Base-by-base conservation (phyloP, 2,888 invertebrate genomes). In the Chaetogeoica ovagalla region DNA sequence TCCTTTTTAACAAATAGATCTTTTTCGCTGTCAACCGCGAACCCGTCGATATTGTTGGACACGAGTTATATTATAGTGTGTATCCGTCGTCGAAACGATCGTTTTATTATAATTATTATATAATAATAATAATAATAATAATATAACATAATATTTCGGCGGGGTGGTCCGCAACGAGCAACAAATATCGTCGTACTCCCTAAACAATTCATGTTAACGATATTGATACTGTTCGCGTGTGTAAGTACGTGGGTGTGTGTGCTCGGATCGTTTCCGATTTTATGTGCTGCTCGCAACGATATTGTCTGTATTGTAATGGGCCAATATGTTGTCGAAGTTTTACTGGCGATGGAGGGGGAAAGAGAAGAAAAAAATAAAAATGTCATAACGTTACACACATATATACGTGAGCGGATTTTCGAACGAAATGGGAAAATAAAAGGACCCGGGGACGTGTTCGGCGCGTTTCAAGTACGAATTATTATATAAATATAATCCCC, bases 161-260 rank as follows among this genome's bases (percentile, higher is more conserved):
- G 17, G 30, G 30, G 30, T 30, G 30, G 30, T 30, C 30, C 30
- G 30, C 30, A 30, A 30, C 30, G 13, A 43, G 43, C 43, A 11
- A 43, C 43, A 43, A 43, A 43, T 43, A 43, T 43, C 43, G 43
- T 43, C 43, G 7, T 11, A 8, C 11, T 7, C 43, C 43, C 59
- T 71, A 60, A 71, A 71, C 60, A 59, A 71, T 71, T 60, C 71
- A 43, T 60, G 71, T 60, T 72, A 43, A 72, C 71, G 43, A 60
- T 72, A 60, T 72, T 23, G 59, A 60, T 23, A 72, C 71, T 43
- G 11, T 43, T 1, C 43, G 1, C 43, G 43, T 1, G 43, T 6
- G 13, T 15, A 7, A 1, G 19, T 6, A 21, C 21, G 43, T 17
- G 15, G 21, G 8, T 39, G 57, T 23, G 57, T 23, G 62, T 13